Conservation (phyloP, 1,140 invertebrate species). For the Macrotrachela quadricornifera region DNA sequence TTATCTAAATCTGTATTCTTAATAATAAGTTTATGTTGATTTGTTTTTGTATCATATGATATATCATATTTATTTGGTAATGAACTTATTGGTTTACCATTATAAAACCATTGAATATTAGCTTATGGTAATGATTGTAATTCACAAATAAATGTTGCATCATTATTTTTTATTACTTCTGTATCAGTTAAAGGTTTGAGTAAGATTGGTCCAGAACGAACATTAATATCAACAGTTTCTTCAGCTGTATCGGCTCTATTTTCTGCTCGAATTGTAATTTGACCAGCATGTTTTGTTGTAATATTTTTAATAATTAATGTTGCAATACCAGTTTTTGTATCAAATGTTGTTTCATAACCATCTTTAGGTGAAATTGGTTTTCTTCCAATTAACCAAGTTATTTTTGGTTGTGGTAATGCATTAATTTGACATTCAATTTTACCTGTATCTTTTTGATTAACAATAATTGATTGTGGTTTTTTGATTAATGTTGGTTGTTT, state of each 20-base stretch:
- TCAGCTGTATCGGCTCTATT: neutral
- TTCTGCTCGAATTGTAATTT: neutral
- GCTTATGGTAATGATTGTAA: conserved; percentile 13
- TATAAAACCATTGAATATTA: conserved; percentile 37
- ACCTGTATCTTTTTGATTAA: no score
- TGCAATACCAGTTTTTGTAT: no score
- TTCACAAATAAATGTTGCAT: conserved; percentile 1
- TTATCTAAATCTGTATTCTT: neutral
- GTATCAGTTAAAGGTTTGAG: neutral
- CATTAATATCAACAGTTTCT: neutral
- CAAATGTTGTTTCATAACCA: no score
- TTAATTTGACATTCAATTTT: no score
- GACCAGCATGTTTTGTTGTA: neutral
- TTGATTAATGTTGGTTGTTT: no score
- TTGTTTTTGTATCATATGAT: no score
- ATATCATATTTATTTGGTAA: no score
- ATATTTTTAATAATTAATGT: neutral
- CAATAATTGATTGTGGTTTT: no score
- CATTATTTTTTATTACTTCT: no score
- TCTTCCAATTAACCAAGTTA: no score
- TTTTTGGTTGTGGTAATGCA: no score
- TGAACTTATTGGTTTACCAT: conserved; percentile 54
- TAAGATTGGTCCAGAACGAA: neutral
- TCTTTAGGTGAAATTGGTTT: no score
- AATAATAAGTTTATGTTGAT: conserved; percentile 16